Evolutionary conservation across 1,140 invertebrate species (phyloP), one percentile per base, ranked within the genome.

Genomic region (Oryzaephilus surinamensis): DNA sequence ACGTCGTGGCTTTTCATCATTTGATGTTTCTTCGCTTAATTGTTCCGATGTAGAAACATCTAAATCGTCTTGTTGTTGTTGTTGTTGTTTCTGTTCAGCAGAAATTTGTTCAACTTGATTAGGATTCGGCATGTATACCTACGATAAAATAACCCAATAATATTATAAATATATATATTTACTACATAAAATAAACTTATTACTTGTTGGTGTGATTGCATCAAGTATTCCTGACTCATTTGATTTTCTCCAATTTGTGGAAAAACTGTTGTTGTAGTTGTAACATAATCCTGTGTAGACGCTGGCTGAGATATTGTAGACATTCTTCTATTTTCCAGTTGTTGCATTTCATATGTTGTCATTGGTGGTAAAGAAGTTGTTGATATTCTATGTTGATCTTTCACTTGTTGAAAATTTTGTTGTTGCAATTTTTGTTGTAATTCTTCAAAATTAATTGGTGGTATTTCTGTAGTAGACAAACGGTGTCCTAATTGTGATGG

Each of bases 31-130:
- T 33, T 48, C 41, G 48, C 53, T 54, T 55, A 57, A 39, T 73
- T 75, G 43, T 68, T 74, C 17, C 63, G 65, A 12, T 64, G 68
- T 37, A 65, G 60, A 43, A 67, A 70, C 21, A 35, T 56, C 39
- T 11, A n/a, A n/a, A n/a, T n/a, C n/a, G n/a, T n/a, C n/a, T n/a
- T n/a, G n/a, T n/a, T n/a, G n/a, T 49, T 41, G n/a, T 38, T 29
- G 33, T 45, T 45, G 13, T 26, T 27, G 8, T 31, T 41, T 33
- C 26, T 47, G 43, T 35, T 45, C 27, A 6, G 36, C 20, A 16
- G 16, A 4, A 18, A 32, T 7, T 24, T 35, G 24, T 34, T 40
- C 27, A 5, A 3, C 8, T n/a, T n/a, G 28, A 11, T 2, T 7
- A 3, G 20, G 7, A n/a, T n/a, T 11, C 16, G 17, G 31, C 21